These are phyloP conservation scores for Ramphastos sulfuratus DNA, from an alignment of 2,113 vertebrate genomes.

Conservation along the genomic window DNA sequence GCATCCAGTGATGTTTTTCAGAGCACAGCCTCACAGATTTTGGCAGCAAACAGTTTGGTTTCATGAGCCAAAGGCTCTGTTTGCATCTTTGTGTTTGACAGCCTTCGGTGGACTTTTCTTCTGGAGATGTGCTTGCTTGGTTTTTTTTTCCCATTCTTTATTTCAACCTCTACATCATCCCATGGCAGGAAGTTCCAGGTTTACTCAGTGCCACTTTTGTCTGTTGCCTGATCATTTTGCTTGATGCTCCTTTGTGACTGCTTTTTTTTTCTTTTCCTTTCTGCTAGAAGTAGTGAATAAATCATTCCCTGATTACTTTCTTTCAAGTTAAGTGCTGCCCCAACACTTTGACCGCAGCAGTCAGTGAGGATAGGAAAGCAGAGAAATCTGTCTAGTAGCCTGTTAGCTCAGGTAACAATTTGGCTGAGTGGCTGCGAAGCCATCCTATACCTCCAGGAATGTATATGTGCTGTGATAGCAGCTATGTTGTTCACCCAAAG, in stretches of 20 bases:
- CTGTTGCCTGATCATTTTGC: not conserved
- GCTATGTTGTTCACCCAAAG: not conserved
- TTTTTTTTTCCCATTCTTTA: not conserved
- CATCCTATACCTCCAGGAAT: not conserved
- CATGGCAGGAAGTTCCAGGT: not conserved
- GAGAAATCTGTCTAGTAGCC: constrained; percentile 1
- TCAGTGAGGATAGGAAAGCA: not conserved
- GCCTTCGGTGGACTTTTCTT: not conserved
- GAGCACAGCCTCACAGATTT: not conserved
- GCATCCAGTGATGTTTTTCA: not conserved
- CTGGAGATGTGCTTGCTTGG: not conserved
- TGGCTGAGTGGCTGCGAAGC: constrained; percentile 1
- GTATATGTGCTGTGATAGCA: not conserved
- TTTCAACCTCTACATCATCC: not conserved
- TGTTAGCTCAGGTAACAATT: constrained; percentile 12
- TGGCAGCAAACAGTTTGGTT: constrained; percentile 12
- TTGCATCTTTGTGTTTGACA: constrained; percentile 15
- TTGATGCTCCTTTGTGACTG: not conserved
- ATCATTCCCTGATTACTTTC: constrained; percentile 20
- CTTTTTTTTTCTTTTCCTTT: not conserved
- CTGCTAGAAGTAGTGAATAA: constrained; percentile 29
- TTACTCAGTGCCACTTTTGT: not conserved
- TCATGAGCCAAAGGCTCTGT: constrained; percentile 9
- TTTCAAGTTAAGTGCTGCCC: constrained; percentile 35
- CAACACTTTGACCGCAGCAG: not conserved